Evolutionary conservation across 2,888 invertebrate genomes (phyloP), one percentile per base, ranked within the genome.

Genomic region (Nemurella pictetii): DNA sequence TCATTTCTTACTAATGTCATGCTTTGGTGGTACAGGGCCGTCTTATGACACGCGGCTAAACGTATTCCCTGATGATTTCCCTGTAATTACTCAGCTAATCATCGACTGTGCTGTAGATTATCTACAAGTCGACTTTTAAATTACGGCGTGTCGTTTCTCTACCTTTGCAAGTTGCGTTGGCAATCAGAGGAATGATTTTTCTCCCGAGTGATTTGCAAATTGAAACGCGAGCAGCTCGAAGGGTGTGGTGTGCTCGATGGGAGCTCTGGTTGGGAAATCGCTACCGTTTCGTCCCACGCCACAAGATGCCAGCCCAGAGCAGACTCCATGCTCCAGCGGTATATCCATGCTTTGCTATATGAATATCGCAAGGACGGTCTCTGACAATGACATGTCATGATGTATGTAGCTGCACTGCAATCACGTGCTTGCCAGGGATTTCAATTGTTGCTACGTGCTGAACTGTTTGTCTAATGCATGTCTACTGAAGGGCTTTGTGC

Each of bases 211-310:
- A 55, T 55, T 55, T 7, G 55, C 55, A 55, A 55, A 55, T 3
- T 78, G 5, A 0, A 32, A 0, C 26, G 12, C 25, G 32, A 78
- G 20, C 15, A n/a, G 30, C 78, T 28, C 25, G 29, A 78, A 1
- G 20, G 78, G 29, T 78, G 29, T 20, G 55, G 29, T 20, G 55
- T 55, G 15, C 55, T 12, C 1, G 9, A 2, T 15, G 5, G 55
- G n/a, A n/a, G n/a, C 78, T 78, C 32, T n/a, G n/a, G 27, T n/a
- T 26, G 28, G n/a, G 78, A 78, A 78, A 78, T 78, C 20, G 78
- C 55, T 55, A 55, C 55, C 55, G 55, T 55, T 55, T 55, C 55
- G 20, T 32, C 55, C 55, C 55, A 55, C 55, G 12, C 20, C 55
- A 7, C 55, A 20, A 3, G n/a, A 55, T 12, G 12, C 55, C 1